Evolutionary conservation across 2,797 vertebrate species (phyloP), one percentile per base, ranked within the genome.

Genomic region (Sebastes nivosus): DNA sequence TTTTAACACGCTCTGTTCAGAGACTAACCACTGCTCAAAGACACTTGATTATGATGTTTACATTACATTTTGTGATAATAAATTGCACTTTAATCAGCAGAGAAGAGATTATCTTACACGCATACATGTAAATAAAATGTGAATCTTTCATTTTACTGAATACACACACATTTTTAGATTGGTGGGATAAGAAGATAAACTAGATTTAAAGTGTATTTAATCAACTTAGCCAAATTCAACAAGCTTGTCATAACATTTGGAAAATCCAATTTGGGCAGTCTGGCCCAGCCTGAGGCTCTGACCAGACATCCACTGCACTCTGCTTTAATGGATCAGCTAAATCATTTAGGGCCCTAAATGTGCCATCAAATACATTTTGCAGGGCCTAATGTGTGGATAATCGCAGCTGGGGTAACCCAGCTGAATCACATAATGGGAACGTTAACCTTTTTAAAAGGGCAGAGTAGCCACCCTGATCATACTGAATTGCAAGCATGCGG

Each of bases 301-400:
- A 84, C 83, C 88, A 89, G 86, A 91, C 82, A 89, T 81, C 79
- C 73, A 71, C 61, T 84, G 80, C 88, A 87, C 88, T 93, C 83
- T 54, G 65, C 85, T 91, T 92, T 94, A 96, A 96, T 95, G 95
- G 95, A 93, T 89, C 86, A 85, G 90, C 84, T 94, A 95, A 95
- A 95, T 93, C 94, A 94, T 94, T 95, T 94, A 95, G 80, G 75
- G 81, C 72, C 59, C 76, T 82, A 88, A 93, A 93, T 92, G 93
- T 92, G 93, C 94, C 92, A 92, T 94, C 88, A 89, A 91, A 88
- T 91, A 88, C 92, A 95, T 93, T 95, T 89, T 77, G 75, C 88
- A 38, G 83, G 79, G 78, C 70, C 90, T 95, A 95, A 96, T 96
- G 95, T 95, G 95, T 91, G 88, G 91, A 93, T 95, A 95, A 95